Conservation (phyloP, 2,113 vertebrate species). For the Solea solea region DNA sequence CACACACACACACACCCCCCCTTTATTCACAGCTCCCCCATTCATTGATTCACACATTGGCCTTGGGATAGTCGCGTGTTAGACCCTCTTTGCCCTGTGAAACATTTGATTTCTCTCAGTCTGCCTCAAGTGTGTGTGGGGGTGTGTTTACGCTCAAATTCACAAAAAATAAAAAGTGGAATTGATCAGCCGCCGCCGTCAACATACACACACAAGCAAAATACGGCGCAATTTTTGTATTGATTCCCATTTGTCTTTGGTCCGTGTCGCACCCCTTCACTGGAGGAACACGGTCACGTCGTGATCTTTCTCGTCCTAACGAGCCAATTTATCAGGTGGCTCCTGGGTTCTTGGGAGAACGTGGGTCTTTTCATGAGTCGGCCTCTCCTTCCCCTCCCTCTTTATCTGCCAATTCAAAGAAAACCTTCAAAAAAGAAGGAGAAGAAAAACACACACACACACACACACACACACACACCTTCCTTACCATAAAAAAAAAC, state of each 20-base stretch:
- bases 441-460: slow-evolving; percentile 27
- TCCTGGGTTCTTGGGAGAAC: slow-evolving; percentile 62
- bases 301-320: slow-evolving; percentile 72
- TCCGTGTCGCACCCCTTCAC: slow-evolving; percentile 68
- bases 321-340: slow-evolving; percentile 75
- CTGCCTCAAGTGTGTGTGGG: slow-evolving; percentile 5
- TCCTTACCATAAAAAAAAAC: slow-evolving; percentile 47
- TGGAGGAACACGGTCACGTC: slow-evolving; percentile 55
- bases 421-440: slow-evolving; percentile 85
- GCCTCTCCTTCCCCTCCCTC: slow-evolving; percentile 72
- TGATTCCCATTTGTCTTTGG: slow-evolving; percentile 58
- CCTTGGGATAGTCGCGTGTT: slow-evolving; percentile 63
- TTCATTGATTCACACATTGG: slow-evolving; percentile 51
- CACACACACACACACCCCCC: slow-evolving; percentile 35
- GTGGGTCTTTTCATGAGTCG: slow-evolving; percentile 65
- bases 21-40: slow-evolving; percentile 64
- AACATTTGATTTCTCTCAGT: slow-evolving; percentile 49
- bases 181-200: slow-evolving; percentile 46
- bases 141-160: slow-evolving; percentile 33
- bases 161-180: slow-evolving; percentile 27
- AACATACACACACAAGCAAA: slow-evolving; percentile 58
- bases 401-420: slow-evolving; percentile 91
- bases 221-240: slow-evolving; percentile 40
- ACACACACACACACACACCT: not conserved
- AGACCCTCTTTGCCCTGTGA: slow-evolving; percentile 40